Evolutionary conservation across 2,113 vertebrate genomes (phyloP).

Genomic region (Ictalurus punctatus): DNA sequence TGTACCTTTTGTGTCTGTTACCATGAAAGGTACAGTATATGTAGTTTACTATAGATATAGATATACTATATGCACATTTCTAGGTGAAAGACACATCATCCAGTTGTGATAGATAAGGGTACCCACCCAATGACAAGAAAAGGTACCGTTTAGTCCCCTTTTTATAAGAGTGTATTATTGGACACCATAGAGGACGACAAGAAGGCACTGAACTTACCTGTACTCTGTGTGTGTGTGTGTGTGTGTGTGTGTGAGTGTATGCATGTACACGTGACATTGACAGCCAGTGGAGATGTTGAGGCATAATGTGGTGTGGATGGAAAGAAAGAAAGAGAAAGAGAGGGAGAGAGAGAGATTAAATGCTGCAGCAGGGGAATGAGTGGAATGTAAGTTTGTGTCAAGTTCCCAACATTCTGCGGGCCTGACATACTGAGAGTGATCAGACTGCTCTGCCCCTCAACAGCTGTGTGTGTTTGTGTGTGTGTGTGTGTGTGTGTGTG

Average conservation of each 20-base stretch:
- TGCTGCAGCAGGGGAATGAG: constrained; percentile 64
- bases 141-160: neutral
- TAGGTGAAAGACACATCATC: no score
- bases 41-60: neutral
- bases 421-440: constrained; percentile 73
- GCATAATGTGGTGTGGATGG: neutral
- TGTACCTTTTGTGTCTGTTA: neutral
- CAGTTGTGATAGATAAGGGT: neutral
- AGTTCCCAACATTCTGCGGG: constrained; percentile 71
- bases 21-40: neutral
- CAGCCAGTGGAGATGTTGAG: constrained; percentile 40
- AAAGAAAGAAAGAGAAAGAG: constrained; percentile 40
- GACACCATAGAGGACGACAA: neutral
- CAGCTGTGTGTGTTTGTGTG: constrained; percentile 67
- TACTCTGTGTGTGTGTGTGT: neutral
- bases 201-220: neutral
- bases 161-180: neutral
- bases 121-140: neutral
- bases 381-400: constrained; percentile 67
- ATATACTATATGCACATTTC: neutral
- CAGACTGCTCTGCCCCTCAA: constrained; percentile 68
- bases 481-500: constrained; percentile 39
- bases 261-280: neutral
- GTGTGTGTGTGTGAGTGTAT: neutral
- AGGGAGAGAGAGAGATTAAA: constrained; percentile 46